These are phyloP conservation scores for Heterotis niloticus DNA, from an alignment of 2,113 vertebrate species.

Conservation along the genomic window DNA sequence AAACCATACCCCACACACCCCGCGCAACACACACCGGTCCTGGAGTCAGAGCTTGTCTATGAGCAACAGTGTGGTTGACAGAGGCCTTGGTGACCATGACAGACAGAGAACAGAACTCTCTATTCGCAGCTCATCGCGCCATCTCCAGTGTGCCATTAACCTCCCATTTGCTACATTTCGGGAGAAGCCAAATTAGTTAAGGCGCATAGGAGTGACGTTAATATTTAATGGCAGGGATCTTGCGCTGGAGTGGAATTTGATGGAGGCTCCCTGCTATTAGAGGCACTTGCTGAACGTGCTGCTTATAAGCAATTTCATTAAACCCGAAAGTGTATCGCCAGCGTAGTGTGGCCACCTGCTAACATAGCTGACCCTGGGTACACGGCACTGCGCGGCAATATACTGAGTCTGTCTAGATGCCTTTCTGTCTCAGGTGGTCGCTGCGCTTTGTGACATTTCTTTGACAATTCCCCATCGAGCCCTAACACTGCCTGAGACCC, in stretches of 20 bases:
- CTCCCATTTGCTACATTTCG: constrained; percentile 13
- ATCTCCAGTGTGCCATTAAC: not conserved
- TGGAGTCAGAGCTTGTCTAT: not conserved
- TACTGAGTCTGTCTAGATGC: no score
- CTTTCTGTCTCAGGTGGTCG: no score
- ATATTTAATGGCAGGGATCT: constrained; percentile 23
- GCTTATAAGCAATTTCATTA: not conserved
- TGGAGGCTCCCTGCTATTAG: not conserved
- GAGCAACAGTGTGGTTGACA: not conserved
- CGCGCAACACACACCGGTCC: not conserved
- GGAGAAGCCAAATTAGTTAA: constrained; percentile 6
- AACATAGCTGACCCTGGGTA: not conserved
- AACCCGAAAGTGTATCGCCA: not conserved
- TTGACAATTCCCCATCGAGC: no score
- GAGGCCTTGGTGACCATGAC: no score
- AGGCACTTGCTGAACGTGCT: not conserved
- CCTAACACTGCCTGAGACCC: no score
- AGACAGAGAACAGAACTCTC: not conserved
- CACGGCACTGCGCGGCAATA: not conserved
- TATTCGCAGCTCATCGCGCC: constrained; percentile 1
- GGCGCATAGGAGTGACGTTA: not conserved
- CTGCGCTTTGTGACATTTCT: no score
- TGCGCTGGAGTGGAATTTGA: not conserved
- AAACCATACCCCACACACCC: not conserved
- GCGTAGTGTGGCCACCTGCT: not conserved